Percentiles rank a stretch among this genome's conserved stretches.
phyloP scores from a whole-genome alignment of 2,888 invertebrate species.

The Camponotus fellah region DNA sequence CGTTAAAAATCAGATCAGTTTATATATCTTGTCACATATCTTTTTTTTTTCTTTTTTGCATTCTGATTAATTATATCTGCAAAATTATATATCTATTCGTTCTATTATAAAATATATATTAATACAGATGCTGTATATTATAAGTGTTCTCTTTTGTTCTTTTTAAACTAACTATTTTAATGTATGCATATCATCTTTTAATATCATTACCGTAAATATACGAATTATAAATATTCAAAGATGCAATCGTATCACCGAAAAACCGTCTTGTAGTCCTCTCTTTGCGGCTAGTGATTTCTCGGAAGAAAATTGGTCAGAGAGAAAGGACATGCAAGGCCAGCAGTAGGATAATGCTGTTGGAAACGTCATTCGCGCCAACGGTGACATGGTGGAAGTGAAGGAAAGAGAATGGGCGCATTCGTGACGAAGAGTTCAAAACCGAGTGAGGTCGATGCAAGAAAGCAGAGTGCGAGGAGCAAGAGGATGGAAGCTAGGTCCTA shows the following conservation, averaged over 20 bases:
- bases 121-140: neutral
- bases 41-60: neutral
- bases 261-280: constrained; percentile 36
- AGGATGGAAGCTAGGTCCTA: constrained; percentile 4
- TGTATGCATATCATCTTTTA: neutral
- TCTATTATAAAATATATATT: neutral
- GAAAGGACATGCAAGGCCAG: constrained; percentile 66
- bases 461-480: constrained; percentile 44
- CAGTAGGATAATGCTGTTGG: constrained; percentile 61
- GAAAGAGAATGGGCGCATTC: constrained; percentile 19
- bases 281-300: constrained; percentile 24
- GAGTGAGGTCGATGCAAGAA: constrained; percentile 36
- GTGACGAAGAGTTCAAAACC: constrained; percentile 45
- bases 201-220: neutral
- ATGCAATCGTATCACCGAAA: constrained; percentile 51
- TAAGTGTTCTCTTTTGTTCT: neutral
- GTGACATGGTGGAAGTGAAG: constrained; percentile 39
- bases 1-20: constrained; percentile 63
- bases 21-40: neutral
- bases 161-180: neutral
- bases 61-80: neutral
- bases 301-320: constrained; percentile 75
- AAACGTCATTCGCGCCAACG: constrained; percentile 48
- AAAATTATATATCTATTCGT: neutral
- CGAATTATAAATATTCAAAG: constrained; percentile 22